Base-by-base conservation (phyloP, 2,797 vertebrate species). In the Cyprinella venusta region DNA sequence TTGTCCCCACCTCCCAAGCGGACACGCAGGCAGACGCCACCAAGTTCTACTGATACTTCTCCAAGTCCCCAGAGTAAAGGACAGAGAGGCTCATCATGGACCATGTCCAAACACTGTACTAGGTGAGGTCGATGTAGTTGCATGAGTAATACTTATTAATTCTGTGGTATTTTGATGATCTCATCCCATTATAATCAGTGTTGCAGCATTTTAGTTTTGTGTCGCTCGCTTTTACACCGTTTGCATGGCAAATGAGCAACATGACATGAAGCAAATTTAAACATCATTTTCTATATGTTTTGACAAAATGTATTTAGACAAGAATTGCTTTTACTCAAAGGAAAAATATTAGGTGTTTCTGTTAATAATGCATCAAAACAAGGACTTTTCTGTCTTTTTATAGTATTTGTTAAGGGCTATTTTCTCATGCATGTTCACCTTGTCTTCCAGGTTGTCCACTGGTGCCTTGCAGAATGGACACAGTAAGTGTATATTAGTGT, bases 21-120 rank as follows among this genome's bases (percentile, higher is more conserved):
- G 86, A 96, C 95, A 76, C 95, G 97, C 89, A 94, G 97, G 89
- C 96, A 97, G 92, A 92, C 92, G 16, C 96, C 97, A 90, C 96
- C 97, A 87, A 96, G 97, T 92, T 97, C 96, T 89, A 98, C 97
- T 88, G 98, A 99, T 91, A 98, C 97, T 90, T 98, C 98, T 7
- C 94, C 94, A 21, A 97, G 97, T 88, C 95, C 97, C 70, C 96
- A 96, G 92, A 94, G 93, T 88, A 94, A 96, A 93, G 94, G 95
- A 88, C 97, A 96, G 92, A 94, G 97, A 93, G 96, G 97, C 91
- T 96, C 96, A 94, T 99, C 96, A 94, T 99, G 98, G 98, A 96
- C 92, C 83, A 94, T 97, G 89, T 92, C 97, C 91, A 90, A 96
- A 89, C 96, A 97, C 91, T 96, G 96, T 93, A 96, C 97, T 94